Base-by-base conservation (phyloP, 2,797 vertebrate genomes). In the Spheniscus humboldti region DNA sequence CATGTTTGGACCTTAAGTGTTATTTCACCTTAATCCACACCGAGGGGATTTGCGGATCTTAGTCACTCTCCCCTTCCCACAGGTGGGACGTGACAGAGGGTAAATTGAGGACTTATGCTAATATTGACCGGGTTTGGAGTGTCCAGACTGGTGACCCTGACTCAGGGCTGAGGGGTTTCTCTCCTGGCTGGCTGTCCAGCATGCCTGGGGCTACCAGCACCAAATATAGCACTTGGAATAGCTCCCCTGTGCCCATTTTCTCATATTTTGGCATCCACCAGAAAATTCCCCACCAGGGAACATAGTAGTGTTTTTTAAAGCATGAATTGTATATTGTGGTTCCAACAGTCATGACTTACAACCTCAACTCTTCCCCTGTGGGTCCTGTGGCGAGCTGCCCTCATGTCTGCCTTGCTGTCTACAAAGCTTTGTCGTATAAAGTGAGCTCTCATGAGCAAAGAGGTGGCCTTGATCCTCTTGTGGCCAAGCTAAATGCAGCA, bases 281-380 rank as follows among this genome's bases (percentile, higher is more conserved):
- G 53, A 84, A 84, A 75, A 91, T 63, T 81, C 39, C 41, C 25
- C 91, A 78, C 47, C 18, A 69, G 83, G 64, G 71, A 96, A 85
- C 60, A 87, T 0, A 87, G 22, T 20, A 55, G 71, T 24, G 12
- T 57, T 13, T 86, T 93, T 88, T 48, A 77, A 87, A 83, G 10
- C 23, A 64, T 89, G 74, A 83, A 94, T 41, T 41, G 16, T 53
- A n/a, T n/a, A 77, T 27, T 94, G 84, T 92, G 88, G 89, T 95
- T 94, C 73, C 74, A 76, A 57, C 33, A 94, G 59, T 60, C 67
- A 83, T 94, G 89, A 87, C 81, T 88, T 91, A 64, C 80, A 87
- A 91, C 89, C 89, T 87, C 92, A 83, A 28, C 52, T 80, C 81
- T 87, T 37, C 9, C 47, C 57, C 17, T 48, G 25, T 0, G 11